Conservation (phyloP, 2,113 vertebrate species). For the Synodontis membranacea region DNA sequence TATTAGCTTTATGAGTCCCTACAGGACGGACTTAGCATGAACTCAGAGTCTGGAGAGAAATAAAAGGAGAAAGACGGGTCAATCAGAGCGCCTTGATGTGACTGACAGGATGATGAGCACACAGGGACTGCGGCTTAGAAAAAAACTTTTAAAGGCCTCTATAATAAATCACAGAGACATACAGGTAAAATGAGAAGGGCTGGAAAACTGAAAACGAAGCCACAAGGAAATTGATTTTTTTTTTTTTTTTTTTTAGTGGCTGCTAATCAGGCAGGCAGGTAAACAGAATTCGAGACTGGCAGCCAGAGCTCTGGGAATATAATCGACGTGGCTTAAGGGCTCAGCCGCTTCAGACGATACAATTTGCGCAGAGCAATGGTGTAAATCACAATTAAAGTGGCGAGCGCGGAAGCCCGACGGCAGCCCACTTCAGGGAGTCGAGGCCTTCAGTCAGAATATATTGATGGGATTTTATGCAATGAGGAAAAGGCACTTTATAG, state of each 20-base stretch:
- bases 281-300: conserved; percentile 64
- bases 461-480: conserved; percentile 49
- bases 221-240: conserved; percentile 59
- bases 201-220: conserved; percentile 45
- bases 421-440: conserved; percentile 35
- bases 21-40: conserved; percentile 8
- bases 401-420: conserved; percentile 33
- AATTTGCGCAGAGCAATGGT: conserved; percentile 66
- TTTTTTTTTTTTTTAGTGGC: conserved; percentile 37
- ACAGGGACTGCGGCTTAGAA: conserved; percentile 18
- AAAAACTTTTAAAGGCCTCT: conserved; percentile 24
- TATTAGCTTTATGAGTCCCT: conserved; percentile 35
- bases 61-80: background rate
- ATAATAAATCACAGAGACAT: conserved; percentile 42
- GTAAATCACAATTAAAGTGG: conserved; percentile 66
- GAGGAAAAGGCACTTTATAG: background rate
- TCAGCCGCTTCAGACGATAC: conserved; percentile 62
- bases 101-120: conserved; percentile 31
- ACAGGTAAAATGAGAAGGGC: conserved; percentile 28
- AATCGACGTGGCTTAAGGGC: conserved; percentile 65
- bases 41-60: conserved; percentile 20
- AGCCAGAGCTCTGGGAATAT: conserved; percentile 63
- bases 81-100: background rate
- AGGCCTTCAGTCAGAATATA: conserved; percentile 42
- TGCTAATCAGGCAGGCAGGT: conserved; percentile 62